Base-by-base conservation (phyloP, 2,113 vertebrate genomes). In the Eulemur macaco region DNA sequence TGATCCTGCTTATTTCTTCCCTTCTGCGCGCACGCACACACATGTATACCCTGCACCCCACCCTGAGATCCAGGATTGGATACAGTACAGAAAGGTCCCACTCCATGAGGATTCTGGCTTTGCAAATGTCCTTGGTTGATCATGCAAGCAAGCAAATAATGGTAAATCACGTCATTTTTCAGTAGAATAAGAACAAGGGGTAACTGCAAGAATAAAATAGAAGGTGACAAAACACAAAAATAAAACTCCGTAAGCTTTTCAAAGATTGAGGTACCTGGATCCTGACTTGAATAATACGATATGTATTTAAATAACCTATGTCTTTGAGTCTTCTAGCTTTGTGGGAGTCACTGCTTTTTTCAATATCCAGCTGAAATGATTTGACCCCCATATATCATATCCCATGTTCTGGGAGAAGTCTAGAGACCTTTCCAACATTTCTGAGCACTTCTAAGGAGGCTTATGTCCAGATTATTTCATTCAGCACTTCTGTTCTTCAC, bases 161-260 rank as follows among this genome's bases (percentile, higher is more conserved):
- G 80, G 97, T 93, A 96, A 97, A 95, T 78, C n/a, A 88, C 50
- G 84, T 89, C 81, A 86, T 96, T 97, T 98, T 90, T 93, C 56
- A 87, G 69, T 77, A 93, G 81, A 97, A 90, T 89, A 69, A 96
- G 52, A 95, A 56, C 2, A 17, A 63, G 68, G 47, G 20, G 23
- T 88, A 82, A 82, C 68, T 31, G n/a, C 21, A 89, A 54, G 45
- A 94, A 97, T 76, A 95, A 92, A 93, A 80, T 15, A 18, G 81
- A 97, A 94, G 25, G 76, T 63, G 14, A 25, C 83, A 94, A 73
- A 84, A 80, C 2, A 58, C 21, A 73, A 77, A 80, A 94, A 95
- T 73, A 47, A 89, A 60, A 64, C 6, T 45, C 4, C 77, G 2
- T n/a, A 78, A 96, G 95, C 6, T 85, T 76, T 71, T 82, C 5